These are phyloP conservation scores for Cecropterus lyciades DNA, from an alignment of 1,140 invertebrate species.

Conservation along the genomic window DNA sequence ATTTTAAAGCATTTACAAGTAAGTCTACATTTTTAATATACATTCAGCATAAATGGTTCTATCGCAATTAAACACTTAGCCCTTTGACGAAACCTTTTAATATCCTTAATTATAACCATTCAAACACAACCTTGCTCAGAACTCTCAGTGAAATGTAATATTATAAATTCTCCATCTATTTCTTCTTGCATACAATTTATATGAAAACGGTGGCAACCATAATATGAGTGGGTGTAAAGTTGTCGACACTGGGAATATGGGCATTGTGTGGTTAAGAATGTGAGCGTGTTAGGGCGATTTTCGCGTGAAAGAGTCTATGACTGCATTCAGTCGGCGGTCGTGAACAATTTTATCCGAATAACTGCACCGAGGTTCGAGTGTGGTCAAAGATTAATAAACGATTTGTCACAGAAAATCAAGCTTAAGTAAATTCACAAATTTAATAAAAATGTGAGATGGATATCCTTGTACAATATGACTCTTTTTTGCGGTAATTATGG, in stretches of 20 bases:
- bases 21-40: no score
- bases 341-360: conserved; percentile 20
- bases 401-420: not conserved
- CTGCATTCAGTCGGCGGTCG: conserved; percentile 11
- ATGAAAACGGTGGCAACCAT: conserved; percentile 5
- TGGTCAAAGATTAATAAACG: conserved; percentile 2
- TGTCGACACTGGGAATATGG: not conserved
- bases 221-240: not conserved
- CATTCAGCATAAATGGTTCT: no score
- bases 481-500: no score
- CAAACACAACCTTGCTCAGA: not conserved
- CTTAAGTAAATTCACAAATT: no score
- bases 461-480: no score
- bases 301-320: conserved; percentile 1
- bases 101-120: conserved; percentile 12
- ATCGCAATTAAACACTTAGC: no score
- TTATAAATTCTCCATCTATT: conserved; percentile 17
- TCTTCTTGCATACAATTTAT: conserved; percentile 22
- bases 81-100: not conserved
- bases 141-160: conserved; percentile 11
- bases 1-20: no score
- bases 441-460: no score
- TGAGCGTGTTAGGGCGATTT: not conserved
- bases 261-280: conserved; percentile 2
- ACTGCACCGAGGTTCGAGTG: conserved; percentile 4